phyloP scores from a whole-genome alignment of 2,113 vertebrate genomes.

The Natator depressus region DNA sequence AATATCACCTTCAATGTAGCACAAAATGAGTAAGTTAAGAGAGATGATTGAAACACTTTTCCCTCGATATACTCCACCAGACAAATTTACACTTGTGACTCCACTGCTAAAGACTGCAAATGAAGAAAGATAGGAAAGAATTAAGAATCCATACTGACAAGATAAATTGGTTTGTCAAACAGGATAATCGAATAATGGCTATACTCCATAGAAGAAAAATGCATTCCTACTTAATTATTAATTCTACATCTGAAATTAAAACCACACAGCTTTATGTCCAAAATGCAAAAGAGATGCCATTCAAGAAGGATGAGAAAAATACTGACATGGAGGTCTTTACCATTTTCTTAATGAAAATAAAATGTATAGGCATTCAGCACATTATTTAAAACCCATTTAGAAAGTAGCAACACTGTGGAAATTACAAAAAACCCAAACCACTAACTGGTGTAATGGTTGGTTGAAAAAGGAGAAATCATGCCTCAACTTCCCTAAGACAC shows the following conservation, averaged over 20 bases:
- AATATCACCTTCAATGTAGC: neutral
- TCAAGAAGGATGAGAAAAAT: neutral
- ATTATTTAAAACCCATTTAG: neutral
- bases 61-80: neutral
- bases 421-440: neutral
- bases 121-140: neutral
- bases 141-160: neutral
- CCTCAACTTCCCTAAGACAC: neutral
- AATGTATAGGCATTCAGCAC: neutral
- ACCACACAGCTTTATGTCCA: neutral
- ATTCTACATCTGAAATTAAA: neutral
- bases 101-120: neutral
- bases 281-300: neutral
- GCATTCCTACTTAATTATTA: neutral
- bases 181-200: neutral
- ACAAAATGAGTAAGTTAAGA: neutral
- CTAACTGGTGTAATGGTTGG: neutral
- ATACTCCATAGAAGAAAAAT: neutral
- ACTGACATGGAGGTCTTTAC: neutral
- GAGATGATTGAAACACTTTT: neutral
- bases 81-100: neutral
- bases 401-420: neutral
- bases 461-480: neutral
- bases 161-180: neutral
- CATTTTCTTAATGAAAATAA: neutral